Base-by-base conservation (phyloP, 2,888 invertebrate species). In the Noctua janthe region DNA sequence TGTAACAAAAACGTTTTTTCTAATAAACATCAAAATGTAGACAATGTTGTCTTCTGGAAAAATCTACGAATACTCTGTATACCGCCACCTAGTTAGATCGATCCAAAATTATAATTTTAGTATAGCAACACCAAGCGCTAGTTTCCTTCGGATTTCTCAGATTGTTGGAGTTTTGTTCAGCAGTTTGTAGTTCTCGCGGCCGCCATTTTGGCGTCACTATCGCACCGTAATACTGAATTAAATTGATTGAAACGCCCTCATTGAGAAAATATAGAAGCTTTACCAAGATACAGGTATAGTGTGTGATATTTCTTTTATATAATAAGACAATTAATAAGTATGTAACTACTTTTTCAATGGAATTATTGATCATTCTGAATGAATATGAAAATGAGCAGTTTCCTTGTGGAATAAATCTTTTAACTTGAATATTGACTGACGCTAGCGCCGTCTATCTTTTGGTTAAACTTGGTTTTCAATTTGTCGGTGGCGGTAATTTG, bases 211-310 rank as follows among this genome's bases (percentile, higher is more conserved):
- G 95, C 96, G 96, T 96, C 94, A 93, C 94, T 91, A 92, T 95
- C 94, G 96, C 95, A 83, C 72, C 72, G 88, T 80, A 85, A 3
- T 80, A 80, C 69, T 39, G 76, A 84, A 83, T 76, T 84, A 91
- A 91, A 94, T 94, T 95, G 95, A 96, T 94, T 91, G 92, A 91
- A 95, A 96, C 96, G 96, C 96, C 96, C 95, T 96, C 96, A 92
- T 94, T 94, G 95, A 93, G 94, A 93, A 93, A 94, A 93, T 91
- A 92, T 90, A 91, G 94, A 95, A 95, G 93, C 93, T 94, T 86
- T 47, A 81, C 56, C 66, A 66, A 84, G 86, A 85, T 66, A 76
- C 89, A 91, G 91, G 91, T 92, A 91, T 80, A 78, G 54, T 73
- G 74, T 78, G 73, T 85, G 76, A 43, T 78, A 54, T 83, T 86